Evolutionary conservation across 2,113 vertebrate species (phyloP).

Genomic region (Gymnorhina tibicen): DNA sequence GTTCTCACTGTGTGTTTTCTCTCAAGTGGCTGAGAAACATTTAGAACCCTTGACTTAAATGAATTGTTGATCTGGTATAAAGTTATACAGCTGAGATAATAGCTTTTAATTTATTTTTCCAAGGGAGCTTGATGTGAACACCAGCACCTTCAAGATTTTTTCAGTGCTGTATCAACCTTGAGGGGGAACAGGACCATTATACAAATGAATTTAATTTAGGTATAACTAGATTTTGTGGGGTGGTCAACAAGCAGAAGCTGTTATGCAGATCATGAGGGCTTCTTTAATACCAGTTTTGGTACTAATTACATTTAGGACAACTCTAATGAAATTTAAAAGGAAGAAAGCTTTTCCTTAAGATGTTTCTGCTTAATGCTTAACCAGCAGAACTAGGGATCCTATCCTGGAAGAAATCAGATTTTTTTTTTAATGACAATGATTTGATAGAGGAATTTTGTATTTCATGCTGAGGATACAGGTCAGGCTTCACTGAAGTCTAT

Average conservation of each 20-base stretch:
- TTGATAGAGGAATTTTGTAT: neutral
- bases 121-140: neutral
- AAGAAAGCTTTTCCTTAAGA: neutral
- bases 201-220: neutral
- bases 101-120: neutral
- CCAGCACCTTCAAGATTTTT: neutral
- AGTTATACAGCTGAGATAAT: neutral
- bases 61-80: neutral
- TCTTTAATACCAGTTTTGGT: neutral
- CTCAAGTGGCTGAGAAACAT: neutral
- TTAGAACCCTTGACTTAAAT: neutral
- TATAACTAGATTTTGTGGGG: neutral
- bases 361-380: neutral
- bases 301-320: neutral
- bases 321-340: neutral
- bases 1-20: neutral
- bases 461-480: neutral
- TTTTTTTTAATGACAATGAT: neutral
- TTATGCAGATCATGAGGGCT: neutral
- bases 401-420: neutral
- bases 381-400: neutral
- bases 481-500: neutral
- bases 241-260: conserved; percentile 7
- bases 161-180: neutral
- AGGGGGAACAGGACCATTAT: neutral